phyloP scores from a whole-genome alignment of 2,797 vertebrate genomes.

The Cetoscarus ocellatus region DNA sequence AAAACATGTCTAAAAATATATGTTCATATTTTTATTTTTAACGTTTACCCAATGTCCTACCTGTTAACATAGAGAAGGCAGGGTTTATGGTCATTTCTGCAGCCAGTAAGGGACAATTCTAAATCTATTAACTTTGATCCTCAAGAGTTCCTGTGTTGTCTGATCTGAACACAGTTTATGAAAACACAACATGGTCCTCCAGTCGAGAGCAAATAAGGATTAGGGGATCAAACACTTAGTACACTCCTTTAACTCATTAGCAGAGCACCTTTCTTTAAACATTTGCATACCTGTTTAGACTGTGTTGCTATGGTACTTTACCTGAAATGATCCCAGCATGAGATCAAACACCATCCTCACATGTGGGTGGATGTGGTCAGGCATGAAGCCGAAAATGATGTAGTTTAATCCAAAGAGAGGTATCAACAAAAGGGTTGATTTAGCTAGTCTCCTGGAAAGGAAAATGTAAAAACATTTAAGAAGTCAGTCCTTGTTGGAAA shows the following conservation, averaged over 20 bases:
- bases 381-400: constrained; percentile 94
- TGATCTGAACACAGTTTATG: no score
- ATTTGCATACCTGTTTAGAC: no score
- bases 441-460: constrained; percentile 91
- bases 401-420: constrained; percentile 98
- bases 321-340: constrained; percentile 96
- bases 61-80: no score
- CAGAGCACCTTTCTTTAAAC: neutral
- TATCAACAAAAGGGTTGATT: constrained; percentile 96
- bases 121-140: no score
- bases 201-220: neutral
- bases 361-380: constrained; percentile 84
- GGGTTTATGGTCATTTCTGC: no score
- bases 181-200: neutral
- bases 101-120: no score
- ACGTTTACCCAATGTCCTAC: no score
- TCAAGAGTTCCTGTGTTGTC: no score
- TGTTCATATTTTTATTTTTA: no score
- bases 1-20: no score
- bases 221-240: constrained; percentile 15
- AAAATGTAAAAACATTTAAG: constrained; percentile 6
- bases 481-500: neutral
- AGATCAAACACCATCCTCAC: constrained; percentile 94
- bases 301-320: constrained; percentile 58
- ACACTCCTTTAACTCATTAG: no score